Evolutionary conservation across 1,140 invertebrate species (phyloP), one percentile per base, ranked within the genome.

Genomic region (Colletes gigas): DNA sequence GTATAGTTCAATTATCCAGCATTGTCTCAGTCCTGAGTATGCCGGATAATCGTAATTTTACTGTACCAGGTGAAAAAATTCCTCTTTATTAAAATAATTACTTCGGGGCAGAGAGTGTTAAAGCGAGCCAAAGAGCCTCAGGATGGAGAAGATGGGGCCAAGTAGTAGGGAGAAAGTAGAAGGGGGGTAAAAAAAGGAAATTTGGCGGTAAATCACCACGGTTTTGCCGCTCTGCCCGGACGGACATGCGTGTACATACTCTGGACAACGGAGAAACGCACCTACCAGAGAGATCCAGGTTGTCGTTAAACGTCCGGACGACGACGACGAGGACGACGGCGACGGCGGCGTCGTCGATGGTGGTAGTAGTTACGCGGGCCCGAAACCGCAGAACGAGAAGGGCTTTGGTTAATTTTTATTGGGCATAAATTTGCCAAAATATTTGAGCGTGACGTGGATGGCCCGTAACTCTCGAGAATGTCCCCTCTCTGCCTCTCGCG

Each of bases 381-480:
- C 82, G 50, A 87, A 84, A 86, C 85, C 85, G 85, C 83, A 82
- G 67, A 81, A 75, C 78, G 82, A 83, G 83, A 84, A 84, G 86
- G 89, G 86, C 84, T 89, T 90, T 92, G 90, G 86, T 92, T 92
- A 92, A 92, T 92, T 92, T 91, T 92, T 92, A 92, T 92, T 92
- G 88, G 74, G 83, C 91, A 92, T 92, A 92, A 92, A 92, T 92
- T 92, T 90, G 90, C 89, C 89, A 91, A 92, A 92, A 92, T 92
- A 92, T 92, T 92, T 89, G 87, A 86, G 83, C 81, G 72, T 85
- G 91, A 92, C 90, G 87, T 90, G 87, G 87, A 91, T 91, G 90
- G 91, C 84, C 84, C 77, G 88, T 91, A 90, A 91, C 89, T 91
- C 86, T 89, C 79, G 81, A 59, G 76, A 81, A 87, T 82, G 85